Conservation (phyloP, 1,140 invertebrate species). For the Phymorhynchus buccinoides region DNA sequence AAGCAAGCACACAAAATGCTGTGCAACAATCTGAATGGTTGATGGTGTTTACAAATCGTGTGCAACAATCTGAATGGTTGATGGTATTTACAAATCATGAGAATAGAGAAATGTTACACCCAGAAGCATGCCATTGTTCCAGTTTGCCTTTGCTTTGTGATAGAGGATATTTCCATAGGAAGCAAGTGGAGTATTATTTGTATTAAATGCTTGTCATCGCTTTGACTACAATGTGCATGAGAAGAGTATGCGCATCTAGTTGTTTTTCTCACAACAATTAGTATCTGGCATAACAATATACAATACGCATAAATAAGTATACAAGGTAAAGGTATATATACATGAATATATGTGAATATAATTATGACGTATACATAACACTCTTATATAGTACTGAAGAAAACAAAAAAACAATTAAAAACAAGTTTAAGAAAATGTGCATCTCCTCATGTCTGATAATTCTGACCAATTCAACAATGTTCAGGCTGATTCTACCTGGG, state of each 20-base stretch:
- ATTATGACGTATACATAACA: not conserved
- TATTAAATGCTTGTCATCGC: not conserved
- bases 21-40: not conserved
- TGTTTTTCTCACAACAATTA: slow-evolving; percentile 25
- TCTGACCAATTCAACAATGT: no score
- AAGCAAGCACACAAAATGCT: slow-evolving; percentile 7
- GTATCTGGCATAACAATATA: slow-evolving; percentile 24
- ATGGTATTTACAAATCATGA: not conserved
- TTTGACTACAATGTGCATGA: slow-evolving; percentile 20
- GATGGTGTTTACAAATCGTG: not conserved
- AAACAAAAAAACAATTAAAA: no score
- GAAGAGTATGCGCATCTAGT: not conserved
- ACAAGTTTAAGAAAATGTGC: no score
- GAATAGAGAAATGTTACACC: not conserved
- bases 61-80: not conserved
- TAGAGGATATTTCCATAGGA: not conserved
- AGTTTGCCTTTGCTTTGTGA: not conserved
- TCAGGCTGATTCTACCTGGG: no score
- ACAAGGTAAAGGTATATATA: not conserved
- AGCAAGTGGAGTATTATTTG: not conserved
- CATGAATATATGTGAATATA: not conserved
- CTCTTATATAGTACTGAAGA: not conserved
- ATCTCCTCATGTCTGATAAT: no score
- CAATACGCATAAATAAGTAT: not conserved
- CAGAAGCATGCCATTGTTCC: slow-evolving; percentile 23